A percentile compares a stretch with the other conserved stretches of the same genome.
phyloP scores from a whole-genome alignment of 1,140 invertebrate species.

The Aphis craccivora region DNA sequence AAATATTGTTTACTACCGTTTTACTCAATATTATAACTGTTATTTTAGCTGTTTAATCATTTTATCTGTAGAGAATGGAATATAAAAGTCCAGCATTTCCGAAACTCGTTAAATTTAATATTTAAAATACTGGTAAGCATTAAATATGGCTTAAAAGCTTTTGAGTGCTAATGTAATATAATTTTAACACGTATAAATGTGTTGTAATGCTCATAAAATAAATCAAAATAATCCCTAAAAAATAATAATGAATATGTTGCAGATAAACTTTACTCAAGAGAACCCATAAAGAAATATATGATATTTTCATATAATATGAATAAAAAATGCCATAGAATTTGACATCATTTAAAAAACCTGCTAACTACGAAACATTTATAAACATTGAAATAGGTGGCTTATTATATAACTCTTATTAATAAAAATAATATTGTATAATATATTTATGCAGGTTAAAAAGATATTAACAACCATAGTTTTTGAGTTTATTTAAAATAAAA shows the following conservation, averaged over 20 bases:
- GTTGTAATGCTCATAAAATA: not conserved
- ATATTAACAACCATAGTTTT: not conserved
- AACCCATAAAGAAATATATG: not conserved
- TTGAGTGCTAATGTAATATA: slow-evolving; percentile 24
- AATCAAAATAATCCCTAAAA: slow-evolving; percentile 16
- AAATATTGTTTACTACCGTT: not conserved
- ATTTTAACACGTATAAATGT: slow-evolving; percentile 20
- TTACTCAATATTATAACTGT: not conserved
- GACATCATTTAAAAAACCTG: not conserved
- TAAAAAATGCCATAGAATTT: not conserved
- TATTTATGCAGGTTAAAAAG: not conserved
- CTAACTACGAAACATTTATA: not conserved
- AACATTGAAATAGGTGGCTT: not conserved
- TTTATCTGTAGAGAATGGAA: not conserved
- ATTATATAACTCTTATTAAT: not conserved
- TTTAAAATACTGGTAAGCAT: slow-evolving; percentile 35
- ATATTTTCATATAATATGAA: not conserved
- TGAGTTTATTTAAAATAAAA: not conserved
- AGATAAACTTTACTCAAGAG: not conserved
- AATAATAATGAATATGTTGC: not conserved
- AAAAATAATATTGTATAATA: not conserved
- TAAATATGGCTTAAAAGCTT: slow-evolving; percentile 43
- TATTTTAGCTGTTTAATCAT: not conserved
- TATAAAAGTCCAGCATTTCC: not conserved
- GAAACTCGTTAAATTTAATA: slow-evolving; percentile 28